Percentiles rank a stretch among this genome's conserved stretches.
Conservation (phyloP, 2,113 vertebrate species). For the Alligator sinensis region DNA sequence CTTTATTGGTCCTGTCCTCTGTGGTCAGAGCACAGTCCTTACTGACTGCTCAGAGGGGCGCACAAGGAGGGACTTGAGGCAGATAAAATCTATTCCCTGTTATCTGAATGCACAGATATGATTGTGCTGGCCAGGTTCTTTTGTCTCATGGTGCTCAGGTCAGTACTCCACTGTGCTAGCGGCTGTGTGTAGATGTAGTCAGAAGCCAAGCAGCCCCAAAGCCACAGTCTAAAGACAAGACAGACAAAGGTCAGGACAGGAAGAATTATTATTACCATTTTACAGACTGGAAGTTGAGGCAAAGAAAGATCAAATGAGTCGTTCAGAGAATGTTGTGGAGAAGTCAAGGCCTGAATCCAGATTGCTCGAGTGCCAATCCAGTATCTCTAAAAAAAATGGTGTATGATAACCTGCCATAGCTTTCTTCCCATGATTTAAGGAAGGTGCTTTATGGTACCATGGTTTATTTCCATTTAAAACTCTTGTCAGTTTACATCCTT, state of each 20-base stretch:
- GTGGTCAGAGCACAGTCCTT: background rate
- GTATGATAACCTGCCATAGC: background rate
- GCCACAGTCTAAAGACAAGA: background rate
- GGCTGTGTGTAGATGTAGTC: background rate
- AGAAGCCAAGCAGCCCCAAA: background rate
- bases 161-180: background rate
- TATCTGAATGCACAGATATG: background rate
- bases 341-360: background rate
- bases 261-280: background rate
- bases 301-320: accelerated
- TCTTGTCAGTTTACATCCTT: background rate
- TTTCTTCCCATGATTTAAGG: accelerated
- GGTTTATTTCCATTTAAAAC: background rate
- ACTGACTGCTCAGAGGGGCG: background rate
- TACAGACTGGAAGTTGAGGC: background rate
- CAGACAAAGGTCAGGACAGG: background rate
- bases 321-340: background rate
- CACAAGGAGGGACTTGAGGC: background rate
- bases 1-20: background rate
- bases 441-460: background rate
- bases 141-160: background rate
- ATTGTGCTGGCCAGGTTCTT: background rate
- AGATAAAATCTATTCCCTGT: too few species aligned
- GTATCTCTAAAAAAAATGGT: background rate
- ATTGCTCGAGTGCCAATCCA: accelerated